Base-by-base conservation (phyloP, 2,113 vertebrate genomes). In the Solea senegalensis region DNA sequence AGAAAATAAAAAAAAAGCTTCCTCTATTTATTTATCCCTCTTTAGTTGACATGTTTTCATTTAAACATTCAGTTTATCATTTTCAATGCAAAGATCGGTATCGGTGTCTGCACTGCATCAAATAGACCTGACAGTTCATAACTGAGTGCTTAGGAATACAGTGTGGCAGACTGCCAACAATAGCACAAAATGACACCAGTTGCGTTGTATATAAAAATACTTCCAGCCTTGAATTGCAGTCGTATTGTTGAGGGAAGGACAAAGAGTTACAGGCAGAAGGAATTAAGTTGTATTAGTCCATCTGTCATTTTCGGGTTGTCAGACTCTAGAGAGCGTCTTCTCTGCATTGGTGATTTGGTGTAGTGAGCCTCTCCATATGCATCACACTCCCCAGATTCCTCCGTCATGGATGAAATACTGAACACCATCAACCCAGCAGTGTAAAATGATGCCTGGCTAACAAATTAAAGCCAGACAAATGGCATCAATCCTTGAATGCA, bases 261-360 rank as follows among this genome's bases (percentile, higher is more conserved):
- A 71, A 76, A 82, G 74, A 81, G 71, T 79, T 71, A 72, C 84
- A 84, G 78, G 82, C 82, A 15, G 71, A 68, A 28, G 72, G 82
- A 86, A 86, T 89, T 88, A 88, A 86, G 85, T 72, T 46, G 62
- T 55, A 89, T 89, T 86, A 87, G 84, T 84, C 82, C 87, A 86
- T 90, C 87, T 88, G 86, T 84, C 80, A 82, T 69, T 80, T 79
- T 59, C 5, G 69, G 72, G 46, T 60, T 62, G 68, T 86, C 78
- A 71, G 73, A 73, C 82, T 71, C 74, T 0, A n/a, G 71, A 79
- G 86, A 74, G 71, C 76, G 40, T 82, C 80, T 74, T 76, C 57
- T 87, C 74, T 84, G 80, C 76, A 78, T 64, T 80, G 82, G 69
- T 50, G 73, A 83, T 81, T 79, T 51, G 78, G 71, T 61, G 28